A percentile compares a stretch with the other conserved stretches of the same genome.
These are phyloP conservation scores for Gandaritis pyraliata DNA, from an alignment of 2,888 invertebrate species.

Conservation along the genomic window DNA sequence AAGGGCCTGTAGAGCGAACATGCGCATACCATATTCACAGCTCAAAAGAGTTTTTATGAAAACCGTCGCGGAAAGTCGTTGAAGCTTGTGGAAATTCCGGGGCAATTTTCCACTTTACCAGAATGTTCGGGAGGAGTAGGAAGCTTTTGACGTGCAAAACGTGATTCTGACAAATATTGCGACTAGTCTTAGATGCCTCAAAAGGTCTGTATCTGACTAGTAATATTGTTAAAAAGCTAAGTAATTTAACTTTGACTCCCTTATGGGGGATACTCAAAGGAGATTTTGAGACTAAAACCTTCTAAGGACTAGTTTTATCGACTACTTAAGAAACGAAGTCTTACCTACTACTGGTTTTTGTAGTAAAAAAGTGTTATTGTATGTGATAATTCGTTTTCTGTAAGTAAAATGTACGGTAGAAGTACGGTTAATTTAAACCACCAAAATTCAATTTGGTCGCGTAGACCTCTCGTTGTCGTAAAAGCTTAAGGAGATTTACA, in stretches of 20 bases:
- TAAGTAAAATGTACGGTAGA: constrained; percentile 2
- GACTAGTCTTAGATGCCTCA: background rate
- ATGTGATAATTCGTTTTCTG: background rate
- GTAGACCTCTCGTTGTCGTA: constrained; percentile 1
- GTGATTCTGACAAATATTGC: background rate
- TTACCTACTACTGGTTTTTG: no score
- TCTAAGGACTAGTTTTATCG: no score
- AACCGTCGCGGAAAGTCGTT: constrained; percentile 26
- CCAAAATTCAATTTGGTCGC: constrained; percentile 5
- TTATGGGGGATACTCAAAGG: no score
- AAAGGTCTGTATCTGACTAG: no score
- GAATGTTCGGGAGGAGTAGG: background rate
- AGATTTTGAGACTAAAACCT: no score
- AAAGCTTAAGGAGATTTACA: constrained; percentile 35
- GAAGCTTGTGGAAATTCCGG: constrained; percentile 6
- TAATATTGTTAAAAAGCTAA: no score
- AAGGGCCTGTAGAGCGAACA: constrained; percentile 31
- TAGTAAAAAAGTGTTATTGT: no score
- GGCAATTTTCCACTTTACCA: constrained; percentile 1
- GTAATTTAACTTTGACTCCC: no score
- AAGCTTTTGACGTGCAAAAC: background rate
- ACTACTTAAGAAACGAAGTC: no score
- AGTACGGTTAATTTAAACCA: constrained; percentile 1
- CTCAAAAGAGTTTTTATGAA: constrained; percentile 38
- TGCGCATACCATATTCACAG: constrained; percentile 39